A percentile compares a stretch with the other conserved stretches of the same genome.
phyloP scores from a whole-genome alignment of 2,797 vertebrate genomes.

The Sylvilagus floridanus region DNA sequence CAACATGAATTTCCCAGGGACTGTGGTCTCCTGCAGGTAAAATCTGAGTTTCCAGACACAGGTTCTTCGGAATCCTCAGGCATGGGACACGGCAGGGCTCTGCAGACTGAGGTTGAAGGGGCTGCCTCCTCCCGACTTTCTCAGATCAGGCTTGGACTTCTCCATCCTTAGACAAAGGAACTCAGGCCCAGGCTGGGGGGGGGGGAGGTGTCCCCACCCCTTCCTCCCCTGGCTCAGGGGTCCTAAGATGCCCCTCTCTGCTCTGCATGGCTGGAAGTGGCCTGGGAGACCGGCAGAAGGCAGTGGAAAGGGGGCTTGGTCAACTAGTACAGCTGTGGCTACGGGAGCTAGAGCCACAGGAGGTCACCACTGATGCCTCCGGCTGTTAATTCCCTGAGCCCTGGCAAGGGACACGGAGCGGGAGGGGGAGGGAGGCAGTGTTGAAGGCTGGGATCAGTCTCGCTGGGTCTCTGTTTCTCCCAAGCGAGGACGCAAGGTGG shows the following conservation, averaged over 20 bases:
- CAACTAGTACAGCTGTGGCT: not conserved
- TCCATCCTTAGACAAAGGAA: constrained; percentile 44
- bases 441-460: not conserved
- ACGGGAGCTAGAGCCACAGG: constrained; percentile 68
- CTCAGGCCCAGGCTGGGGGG: not conserved
- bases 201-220: not conserved
- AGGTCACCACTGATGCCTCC: constrained; percentile 66
- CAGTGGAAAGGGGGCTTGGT: constrained; percentile 51
- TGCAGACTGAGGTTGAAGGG: not conserved
- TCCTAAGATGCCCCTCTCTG: not conserved
- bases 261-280: not conserved
- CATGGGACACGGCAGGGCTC: not conserved
- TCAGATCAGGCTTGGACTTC: not conserved
- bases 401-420: not conserved
- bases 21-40: not conserved
- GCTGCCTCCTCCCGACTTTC: not conserved
- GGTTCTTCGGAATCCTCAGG: constrained; percentile 2
- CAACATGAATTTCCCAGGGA: not conserved
- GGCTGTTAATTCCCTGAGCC: constrained; percentile 20
- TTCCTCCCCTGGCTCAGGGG: not conserved
- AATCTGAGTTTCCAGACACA: constrained; percentile 33
- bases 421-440: not conserved
- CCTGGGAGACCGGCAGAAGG: constrained; percentile 37
- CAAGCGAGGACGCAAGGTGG: not conserved
- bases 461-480: constrained; percentile 15